Evolutionary conservation across 2,888 invertebrate genomes (phyloP).

Genomic region (Cataglyphis livida): DNA sequence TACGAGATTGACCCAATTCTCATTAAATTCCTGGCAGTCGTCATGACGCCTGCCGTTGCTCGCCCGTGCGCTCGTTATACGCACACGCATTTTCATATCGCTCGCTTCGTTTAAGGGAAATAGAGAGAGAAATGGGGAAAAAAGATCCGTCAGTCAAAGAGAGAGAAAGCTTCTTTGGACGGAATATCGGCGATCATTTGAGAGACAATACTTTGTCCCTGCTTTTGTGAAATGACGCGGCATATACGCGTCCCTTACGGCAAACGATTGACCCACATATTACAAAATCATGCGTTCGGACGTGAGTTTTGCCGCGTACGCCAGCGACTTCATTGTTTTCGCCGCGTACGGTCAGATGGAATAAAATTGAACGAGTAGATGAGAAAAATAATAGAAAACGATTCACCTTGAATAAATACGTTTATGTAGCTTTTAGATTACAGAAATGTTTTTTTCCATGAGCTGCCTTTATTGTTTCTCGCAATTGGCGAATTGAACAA

Average conservation of each 20-base stretch:
- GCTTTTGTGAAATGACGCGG: not conserved
- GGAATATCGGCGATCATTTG: constrained; percentile 9
- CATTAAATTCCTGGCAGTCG: constrained; percentile 75
- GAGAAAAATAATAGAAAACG: constrained; percentile 22
- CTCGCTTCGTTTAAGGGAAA: not conserved
- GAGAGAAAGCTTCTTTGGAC: not conserved
- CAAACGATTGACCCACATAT: constrained; percentile 23
- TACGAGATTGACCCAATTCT: constrained; percentile 77
- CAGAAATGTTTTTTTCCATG: constrained; percentile 8
- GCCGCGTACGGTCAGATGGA: not conserved
- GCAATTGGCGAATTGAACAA: not conserved
- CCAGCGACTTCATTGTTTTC: constrained; percentile 19
- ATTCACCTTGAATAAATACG: constrained; percentile 2
- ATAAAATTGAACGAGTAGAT: constrained; percentile 27
- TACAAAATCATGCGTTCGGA: constrained; percentile 7
- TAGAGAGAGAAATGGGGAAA: not conserved
- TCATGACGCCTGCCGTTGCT: constrained; percentile 51
- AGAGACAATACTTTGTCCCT: constrained; percentile 23
- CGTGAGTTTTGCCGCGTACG: constrained; percentile 10
- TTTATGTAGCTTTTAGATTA: constrained; percentile 10
- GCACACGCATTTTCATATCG: constrained; percentile 9
- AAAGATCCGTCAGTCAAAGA: not conserved
- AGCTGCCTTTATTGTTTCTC: not conserved
- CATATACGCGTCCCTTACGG: not conserved
- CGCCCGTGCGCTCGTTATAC: constrained; percentile 13